Evolutionary conservation across 2,888 invertebrate genomes (phyloP).

Genomic region (Busseola fusca): DNA sequence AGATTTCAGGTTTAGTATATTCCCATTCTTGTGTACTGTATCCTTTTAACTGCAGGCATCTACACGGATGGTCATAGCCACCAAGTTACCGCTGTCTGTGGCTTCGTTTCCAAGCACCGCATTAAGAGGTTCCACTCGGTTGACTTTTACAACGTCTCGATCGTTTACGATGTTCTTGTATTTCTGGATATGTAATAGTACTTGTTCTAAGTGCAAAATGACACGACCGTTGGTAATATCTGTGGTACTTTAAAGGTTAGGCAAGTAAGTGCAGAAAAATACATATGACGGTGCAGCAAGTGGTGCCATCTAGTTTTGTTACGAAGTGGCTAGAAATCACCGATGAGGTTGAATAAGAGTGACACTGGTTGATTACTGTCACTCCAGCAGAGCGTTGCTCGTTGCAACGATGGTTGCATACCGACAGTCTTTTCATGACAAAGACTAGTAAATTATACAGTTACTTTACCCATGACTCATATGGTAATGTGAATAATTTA

Average conservation of each 20-base stretch:
- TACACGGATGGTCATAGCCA: constrained; percentile 25
- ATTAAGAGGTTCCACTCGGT: constrained; percentile 49
- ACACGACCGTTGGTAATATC: constrained; percentile 6
- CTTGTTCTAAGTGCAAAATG: constrained; percentile 20
- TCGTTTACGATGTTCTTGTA: constrained; percentile 49
- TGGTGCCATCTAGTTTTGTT: background rate
- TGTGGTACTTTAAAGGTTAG: background rate
- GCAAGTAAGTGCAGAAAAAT: background rate
- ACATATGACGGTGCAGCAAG: background rate
- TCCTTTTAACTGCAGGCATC: constrained; percentile 24
- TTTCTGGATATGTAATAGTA: constrained; percentile 31
- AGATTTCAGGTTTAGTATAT: background rate
- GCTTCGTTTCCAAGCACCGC: constrained; percentile 48
- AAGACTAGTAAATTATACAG: background rate
- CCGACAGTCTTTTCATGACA: background rate
- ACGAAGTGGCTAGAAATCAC: background rate
- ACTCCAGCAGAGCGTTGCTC: background rate
- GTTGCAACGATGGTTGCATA: background rate
- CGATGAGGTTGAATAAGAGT: background rate
- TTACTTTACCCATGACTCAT: too few species aligned
- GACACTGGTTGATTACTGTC: background rate
- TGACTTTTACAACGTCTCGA: constrained; percentile 53
- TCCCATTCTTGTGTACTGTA: constrained; percentile 14
- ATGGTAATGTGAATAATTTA: too few species aligned
- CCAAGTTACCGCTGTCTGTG: constrained; percentile 39